Conservation (phyloP, 2,113 vertebrate genomes). For the Microcebus ravelobensis region DNA sequence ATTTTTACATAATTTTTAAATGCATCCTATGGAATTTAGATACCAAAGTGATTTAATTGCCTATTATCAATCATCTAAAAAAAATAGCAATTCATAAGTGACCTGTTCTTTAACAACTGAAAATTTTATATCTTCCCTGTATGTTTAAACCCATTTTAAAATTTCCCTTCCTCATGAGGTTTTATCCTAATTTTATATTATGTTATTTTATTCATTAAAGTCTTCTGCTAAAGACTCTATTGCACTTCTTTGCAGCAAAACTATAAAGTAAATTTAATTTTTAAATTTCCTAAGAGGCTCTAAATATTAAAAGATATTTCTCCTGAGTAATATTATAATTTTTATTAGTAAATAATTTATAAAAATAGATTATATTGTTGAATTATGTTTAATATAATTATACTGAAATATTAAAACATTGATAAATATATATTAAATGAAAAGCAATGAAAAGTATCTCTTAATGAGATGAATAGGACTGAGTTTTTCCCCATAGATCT, state of each 20-base stretch:
- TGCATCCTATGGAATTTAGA: neutral
- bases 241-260: neutral
- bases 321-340: neutral
- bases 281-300: neutral
- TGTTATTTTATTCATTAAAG: constrained; percentile 30
- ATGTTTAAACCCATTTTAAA: neutral
- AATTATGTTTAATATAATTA: neutral
- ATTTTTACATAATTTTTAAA: neutral
- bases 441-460: neutral
- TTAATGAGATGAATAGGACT: neutral
- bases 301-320: constrained; percentile 32
- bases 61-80: neutral
- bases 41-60: neutral
- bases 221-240: neutral
- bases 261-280: neutral
- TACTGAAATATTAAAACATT: constrained; percentile 19
- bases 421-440: constrained; percentile 14
- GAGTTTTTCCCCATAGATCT: neutral
- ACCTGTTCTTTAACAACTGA: constrained; percentile 8
- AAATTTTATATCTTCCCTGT: neutral
- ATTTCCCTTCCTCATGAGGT: neutral
- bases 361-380: neutral
- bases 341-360: neutral
- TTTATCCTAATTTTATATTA: constrained; percentile 9
- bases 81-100: neutral